Conservation (phyloP, 2,888 invertebrate species). For the Tenthredo amoena region DNA sequence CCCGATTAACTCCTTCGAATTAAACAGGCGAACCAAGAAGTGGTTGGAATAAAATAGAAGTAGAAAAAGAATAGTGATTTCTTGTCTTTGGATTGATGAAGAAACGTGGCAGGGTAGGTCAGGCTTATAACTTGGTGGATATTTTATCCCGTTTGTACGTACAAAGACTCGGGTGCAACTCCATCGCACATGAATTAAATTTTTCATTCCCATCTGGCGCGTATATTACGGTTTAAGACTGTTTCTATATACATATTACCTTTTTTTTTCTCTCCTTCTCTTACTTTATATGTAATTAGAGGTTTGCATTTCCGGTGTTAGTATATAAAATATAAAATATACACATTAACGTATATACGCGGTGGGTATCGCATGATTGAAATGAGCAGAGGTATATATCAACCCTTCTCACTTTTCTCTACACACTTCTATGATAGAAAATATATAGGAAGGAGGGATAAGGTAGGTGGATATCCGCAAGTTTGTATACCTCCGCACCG, state of each 20-base stretch:
- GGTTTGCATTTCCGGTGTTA: conserved; percentile 21
- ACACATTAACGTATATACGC: neutral
- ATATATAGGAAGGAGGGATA: too few relatives aligned
- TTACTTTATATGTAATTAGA: conserved; percentile 16
- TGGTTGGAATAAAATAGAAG: neutral
- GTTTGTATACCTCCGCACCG: neutral
- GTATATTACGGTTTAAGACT: conserved; percentile 22
- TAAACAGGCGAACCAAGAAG: neutral
- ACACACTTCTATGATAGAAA: neutral
- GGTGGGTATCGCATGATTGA: conserved; percentile 22
- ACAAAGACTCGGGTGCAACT: neutral
- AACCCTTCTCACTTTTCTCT: neutral
- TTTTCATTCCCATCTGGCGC: conserved; percentile 33
- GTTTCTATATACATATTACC: conserved; percentile 32
- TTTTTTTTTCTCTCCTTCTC: conserved; percentile 49
- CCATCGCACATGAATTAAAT: neutral
- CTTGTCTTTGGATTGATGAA: neutral
- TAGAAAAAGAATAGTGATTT: neutral
- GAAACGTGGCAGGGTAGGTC: neutral
- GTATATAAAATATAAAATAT: conserved; percentile 6
- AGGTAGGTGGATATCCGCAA: neutral
- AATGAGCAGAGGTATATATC: neutral
- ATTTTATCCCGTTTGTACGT: neutral
- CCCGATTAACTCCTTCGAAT: neutral
- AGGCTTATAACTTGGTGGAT: too few relatives aligned